A percentile compares a stretch with the other conserved stretches of the same genome.
Conservation (phyloP, 2,797 vertebrate genomes). For the Pantherophis alleghaniensis region DNA sequence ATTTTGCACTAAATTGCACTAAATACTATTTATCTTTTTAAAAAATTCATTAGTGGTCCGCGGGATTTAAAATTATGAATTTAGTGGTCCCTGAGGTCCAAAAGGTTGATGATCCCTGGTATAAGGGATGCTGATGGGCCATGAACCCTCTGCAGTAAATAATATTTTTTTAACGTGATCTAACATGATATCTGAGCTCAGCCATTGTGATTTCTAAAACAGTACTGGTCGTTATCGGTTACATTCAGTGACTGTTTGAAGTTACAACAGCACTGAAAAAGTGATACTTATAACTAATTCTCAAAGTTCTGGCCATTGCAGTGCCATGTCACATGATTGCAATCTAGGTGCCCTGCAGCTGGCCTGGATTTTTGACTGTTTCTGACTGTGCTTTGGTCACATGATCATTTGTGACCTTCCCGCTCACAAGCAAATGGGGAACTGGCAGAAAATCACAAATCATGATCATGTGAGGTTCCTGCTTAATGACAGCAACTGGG, state of each 20-base stretch:
- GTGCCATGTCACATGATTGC: background rate
- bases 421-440: background rate
- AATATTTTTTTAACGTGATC: background rate
- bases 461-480: background rate
- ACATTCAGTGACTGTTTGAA: background rate
- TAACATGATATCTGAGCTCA: background rate
- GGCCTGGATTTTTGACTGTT: background rate
- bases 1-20: no score
- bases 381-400: background rate
- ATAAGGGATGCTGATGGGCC: background rate
- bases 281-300: background rate
- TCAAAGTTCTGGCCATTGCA: background rate
- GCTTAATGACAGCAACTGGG: background rate
- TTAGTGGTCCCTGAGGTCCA: no score
- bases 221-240: background rate
- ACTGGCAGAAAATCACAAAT: background rate
- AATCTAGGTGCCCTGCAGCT: background rate
- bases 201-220: background rate
- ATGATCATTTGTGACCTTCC: background rate
- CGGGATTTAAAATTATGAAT: no score
- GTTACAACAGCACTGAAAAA: background rate
- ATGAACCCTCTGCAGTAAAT: background rate
- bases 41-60: no score
- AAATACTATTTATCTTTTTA: no score
- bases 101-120: no score